A percentile compares a stretch with the other conserved stretches of the same genome.
Conservation (phyloP, 1,140 invertebrate genomes). For the Macrocentrus cingulum region DNA sequence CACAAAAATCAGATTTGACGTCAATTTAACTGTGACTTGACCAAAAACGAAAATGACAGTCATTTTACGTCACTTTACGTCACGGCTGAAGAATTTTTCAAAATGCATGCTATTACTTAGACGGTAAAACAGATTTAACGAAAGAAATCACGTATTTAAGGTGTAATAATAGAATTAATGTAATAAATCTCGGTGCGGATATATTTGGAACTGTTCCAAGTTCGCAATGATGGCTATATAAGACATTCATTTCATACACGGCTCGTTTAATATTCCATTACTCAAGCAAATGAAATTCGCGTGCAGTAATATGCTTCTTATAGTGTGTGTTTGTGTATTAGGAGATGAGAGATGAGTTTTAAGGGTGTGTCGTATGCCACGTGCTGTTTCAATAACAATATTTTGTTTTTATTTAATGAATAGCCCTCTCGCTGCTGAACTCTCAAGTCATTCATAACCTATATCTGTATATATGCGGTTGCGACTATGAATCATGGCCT, state of each 20-base stretch:
- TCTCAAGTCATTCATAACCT: conserved; percentile 7
- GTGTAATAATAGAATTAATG: too few species aligned
- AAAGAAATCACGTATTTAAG: too few species aligned
- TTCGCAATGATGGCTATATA: too few species aligned
- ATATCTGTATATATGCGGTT: neutral
- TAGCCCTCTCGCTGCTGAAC: conserved; percentile 4
- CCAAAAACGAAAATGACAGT: too few species aligned
- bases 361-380: conserved; percentile 17
- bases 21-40: too few species aligned
- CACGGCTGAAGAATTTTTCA: too few species aligned
- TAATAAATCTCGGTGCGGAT: too few species aligned
- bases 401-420: conserved; percentile 32
- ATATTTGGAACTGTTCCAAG: too few species aligned
- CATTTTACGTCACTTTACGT: too few species aligned
- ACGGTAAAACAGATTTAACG: too few species aligned
- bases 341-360: conserved; percentile 13
- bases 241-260: neutral
- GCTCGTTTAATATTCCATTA: conserved; percentile 4
- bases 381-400: conserved; percentile 31
- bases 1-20: too few species aligned
- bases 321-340: conserved; percentile 7
- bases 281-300: conserved; percentile 5
- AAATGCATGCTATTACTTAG: too few species aligned
- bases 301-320: neutral
- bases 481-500: conserved; percentile 43